Evolutionary conservation across 2,888 invertebrate genomes (phyloP).

Genomic region (Calameuta idolon): DNA sequence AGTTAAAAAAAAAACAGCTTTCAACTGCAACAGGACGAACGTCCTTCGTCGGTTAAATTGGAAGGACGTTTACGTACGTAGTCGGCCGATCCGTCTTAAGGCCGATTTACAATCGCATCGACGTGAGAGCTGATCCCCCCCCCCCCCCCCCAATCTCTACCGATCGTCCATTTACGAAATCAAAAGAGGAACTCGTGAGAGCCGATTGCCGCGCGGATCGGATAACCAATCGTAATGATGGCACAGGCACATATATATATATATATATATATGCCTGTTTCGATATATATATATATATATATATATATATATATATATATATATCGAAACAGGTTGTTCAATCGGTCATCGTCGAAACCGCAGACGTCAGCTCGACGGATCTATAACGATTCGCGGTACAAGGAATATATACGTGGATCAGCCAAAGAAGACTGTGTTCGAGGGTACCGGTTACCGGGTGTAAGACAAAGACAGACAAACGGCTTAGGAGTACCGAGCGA

Average conservation of each 20-base stretch:
- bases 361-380: not conserved
- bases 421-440: not conserved
- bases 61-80: not conserved
- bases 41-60: not conserved
- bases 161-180: not conserved
- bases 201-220: not conserved
- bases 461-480: conserved; percentile 10
- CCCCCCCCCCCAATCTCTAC: too few relatives aligned
- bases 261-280: too few relatives aligned
- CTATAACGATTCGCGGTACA: not conserved
- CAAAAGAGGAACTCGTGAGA: not conserved
- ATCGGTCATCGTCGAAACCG: not conserved
- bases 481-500: not conserved
- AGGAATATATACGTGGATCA: not conserved
- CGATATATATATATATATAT: too few relatives aligned
- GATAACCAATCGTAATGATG: not conserved
- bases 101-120: not conserved
- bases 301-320: too few relatives aligned
- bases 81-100: not conserved
- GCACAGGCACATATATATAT: too few relatives aligned
- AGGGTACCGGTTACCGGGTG: not conserved
- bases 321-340: not conserved
- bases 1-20: not conserved
- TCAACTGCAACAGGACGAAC: not conserved
- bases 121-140: not conserved